These are phyloP conservation scores for Anoplopoma fimbria DNA, from an alignment of 2,113 vertebrate genomes.

Conservation along the genomic window DNA sequence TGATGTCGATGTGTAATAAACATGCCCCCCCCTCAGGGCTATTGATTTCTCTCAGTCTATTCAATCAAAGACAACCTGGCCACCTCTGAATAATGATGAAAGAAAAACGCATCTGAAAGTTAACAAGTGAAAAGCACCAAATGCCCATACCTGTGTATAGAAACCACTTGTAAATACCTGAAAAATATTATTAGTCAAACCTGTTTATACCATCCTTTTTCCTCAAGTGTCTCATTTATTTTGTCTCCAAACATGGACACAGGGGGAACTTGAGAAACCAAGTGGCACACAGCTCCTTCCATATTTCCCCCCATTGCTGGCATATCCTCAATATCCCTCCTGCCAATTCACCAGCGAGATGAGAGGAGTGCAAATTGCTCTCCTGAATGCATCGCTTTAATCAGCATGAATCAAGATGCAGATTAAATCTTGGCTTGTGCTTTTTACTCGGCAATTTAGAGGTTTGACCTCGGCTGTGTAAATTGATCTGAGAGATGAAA, in stretches of 20 bases:
- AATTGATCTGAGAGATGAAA: conserved; percentile 35
- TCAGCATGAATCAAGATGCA: conserved; percentile 67
- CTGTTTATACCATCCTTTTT: conserved; percentile 11
- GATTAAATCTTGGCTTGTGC: conserved; percentile 63
- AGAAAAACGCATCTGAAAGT: conserved; percentile 1
- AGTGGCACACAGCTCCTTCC: conserved; percentile 24
- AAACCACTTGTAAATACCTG: background rate
- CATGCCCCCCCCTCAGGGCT: conserved; percentile 27
- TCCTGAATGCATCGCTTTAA: conserved; percentile 65
- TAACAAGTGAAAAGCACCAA: background rate
- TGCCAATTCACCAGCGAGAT: conserved; percentile 58
- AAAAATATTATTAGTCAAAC: background rate
- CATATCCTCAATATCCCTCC: conserved; percentile 49
- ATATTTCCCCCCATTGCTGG: conserved; percentile 47
- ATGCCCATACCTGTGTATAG: background rate
- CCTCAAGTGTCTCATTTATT: conserved; percentile 32
- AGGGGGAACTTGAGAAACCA: conserved; percentile 8
- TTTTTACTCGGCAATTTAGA: conserved; percentile 44
- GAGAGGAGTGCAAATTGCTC: conserved; percentile 67
- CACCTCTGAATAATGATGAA: conserved; percentile 19
- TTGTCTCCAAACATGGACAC: conserved; percentile 14
- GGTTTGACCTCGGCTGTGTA: conserved; percentile 23
- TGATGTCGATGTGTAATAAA: conserved; percentile 36
- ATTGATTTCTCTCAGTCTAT: conserved; percentile 42
- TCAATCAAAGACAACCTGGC: conserved; percentile 32